Percentiles rank a stretch among this genome's conserved stretches.
These are phyloP conservation scores for Papilio aristodemus DNA, from an alignment of 1,140 invertebrate genomes.

Conservation along the genomic window DNA sequence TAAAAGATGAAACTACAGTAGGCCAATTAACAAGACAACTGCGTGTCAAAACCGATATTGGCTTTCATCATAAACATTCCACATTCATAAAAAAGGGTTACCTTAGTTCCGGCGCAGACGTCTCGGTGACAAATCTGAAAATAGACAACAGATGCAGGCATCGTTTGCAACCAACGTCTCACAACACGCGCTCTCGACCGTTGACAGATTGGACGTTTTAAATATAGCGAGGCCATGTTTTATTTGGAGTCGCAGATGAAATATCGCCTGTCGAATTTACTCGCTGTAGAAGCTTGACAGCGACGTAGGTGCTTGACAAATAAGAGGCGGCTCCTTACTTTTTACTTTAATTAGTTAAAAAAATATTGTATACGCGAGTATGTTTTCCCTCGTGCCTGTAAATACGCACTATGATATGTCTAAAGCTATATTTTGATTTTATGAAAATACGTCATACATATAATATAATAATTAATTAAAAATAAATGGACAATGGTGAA, in stretches of 20 bases:
- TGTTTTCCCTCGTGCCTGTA: too few species aligned
- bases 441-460: not conserved
- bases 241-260: slow-evolving; percentile 72
- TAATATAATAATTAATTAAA: not conserved
- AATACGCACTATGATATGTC: too few species aligned
- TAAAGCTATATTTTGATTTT: too few species aligned
- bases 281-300: slow-evolving; percentile 46
- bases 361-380: not conserved
- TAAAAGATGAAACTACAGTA: not conserved
- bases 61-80: slow-evolving; percentile 49
- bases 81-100: slow-evolving; percentile 61
- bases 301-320: slow-evolving; percentile 44
- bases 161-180: slow-evolving; percentile 71
- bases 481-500: not conserved
- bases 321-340: slow-evolving; percentile 32
- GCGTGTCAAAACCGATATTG: slow-evolving; percentile 46
- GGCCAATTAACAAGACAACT: not conserved
- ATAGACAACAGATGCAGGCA: slow-evolving; percentile 75
- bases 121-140: slow-evolving; percentile 70
- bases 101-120: slow-evolving; percentile 66
- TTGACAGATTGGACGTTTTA: slow-evolving; percentile 77
- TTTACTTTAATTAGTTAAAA: slow-evolving; percentile 23
- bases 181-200: slow-evolving; percentile 70
- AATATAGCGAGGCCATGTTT: slow-evolving; percentile 70
- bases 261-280: slow-evolving; percentile 67